phyloP scores from a whole-genome alignment of 2,797 vertebrate species.

The Pseudomugil tenellus region DNA sequence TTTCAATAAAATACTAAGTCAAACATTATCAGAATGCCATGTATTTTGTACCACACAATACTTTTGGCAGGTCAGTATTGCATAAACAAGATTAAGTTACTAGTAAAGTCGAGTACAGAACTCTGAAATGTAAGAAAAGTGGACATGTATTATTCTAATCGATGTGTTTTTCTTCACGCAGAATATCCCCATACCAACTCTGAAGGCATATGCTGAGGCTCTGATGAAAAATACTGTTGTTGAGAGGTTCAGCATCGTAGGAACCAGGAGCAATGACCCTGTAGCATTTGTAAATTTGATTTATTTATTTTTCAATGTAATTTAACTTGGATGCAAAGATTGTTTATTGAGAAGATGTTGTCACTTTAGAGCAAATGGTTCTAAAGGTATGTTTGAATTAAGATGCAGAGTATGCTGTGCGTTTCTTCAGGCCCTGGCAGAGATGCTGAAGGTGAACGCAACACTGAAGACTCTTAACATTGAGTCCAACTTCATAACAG shows the following conservation, averaged over 20 bases:
- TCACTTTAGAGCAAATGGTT: neutral
- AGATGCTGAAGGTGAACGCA: conserved; percentile 93
- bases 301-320: conserved; percentile 28
- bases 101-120: neutral
- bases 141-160: neutral
- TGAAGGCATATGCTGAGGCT: conserved; percentile 93
- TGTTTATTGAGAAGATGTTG: neutral
- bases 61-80: neutral
- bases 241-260: conserved; percentile 94
- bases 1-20: neutral
- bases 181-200: conserved; percentile 93
- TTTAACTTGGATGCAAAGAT: neutral
- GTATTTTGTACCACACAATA: neutral
- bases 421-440: conserved; percentile 88
- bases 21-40: neutral
- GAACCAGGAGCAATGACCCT: conserved; percentile 94
- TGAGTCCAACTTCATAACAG: conserved; percentile 98
- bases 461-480: conserved; percentile 93
- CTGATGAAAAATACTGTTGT: conserved; percentile 90
- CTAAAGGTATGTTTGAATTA: neutral
- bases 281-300: conserved; percentile 91
- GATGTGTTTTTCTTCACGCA: conserved; percentile 62
- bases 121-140: neutral
- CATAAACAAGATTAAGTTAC: neutral
- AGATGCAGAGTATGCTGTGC: conserved; percentile 5